Conservation (phyloP, 2,888 invertebrate species). For the Macaria notata region DNA sequence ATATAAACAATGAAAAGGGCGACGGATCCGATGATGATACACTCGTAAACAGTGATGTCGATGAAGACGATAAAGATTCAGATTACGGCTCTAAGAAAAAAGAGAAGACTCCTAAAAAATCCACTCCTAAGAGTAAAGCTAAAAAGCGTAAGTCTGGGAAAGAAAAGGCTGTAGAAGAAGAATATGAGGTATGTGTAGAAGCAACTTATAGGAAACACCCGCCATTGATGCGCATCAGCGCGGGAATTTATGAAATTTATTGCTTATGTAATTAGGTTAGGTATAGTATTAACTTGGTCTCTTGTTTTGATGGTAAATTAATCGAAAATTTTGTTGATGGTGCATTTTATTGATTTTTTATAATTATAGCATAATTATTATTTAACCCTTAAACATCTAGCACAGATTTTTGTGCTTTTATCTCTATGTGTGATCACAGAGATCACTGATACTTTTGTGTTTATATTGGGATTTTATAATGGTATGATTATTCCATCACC, state of each 20-base stretch:
- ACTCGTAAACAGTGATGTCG: slow-evolving; percentile 28
- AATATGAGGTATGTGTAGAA: slow-evolving; percentile 76
- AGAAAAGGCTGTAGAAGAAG: slow-evolving; percentile 55
- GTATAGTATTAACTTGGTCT: background rate
- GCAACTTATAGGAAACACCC: background rate
- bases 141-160: slow-evolving; percentile 65
- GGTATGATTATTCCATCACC: no score
- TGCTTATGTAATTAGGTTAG: no score
- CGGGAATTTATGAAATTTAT: slow-evolving; percentile 1
- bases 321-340: no score
- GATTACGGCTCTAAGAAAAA: slow-evolving; percentile 43
- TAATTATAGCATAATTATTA: no score
- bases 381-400: no score
- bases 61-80: slow-evolving; percentile 34
- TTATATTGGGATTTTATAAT: no score
- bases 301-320: background rate
- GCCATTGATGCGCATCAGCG: background rate
- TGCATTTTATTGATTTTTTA: no score
- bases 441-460: no score
- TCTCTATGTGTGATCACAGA: no score
- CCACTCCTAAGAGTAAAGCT: slow-evolving; percentile 41
- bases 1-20: slow-evolving; percentile 36
- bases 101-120: slow-evolving; percentile 37
- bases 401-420: no score
- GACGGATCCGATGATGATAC: slow-evolving; percentile 34